Evolutionary conservation across 1,140 invertebrate species (phyloP).

Genomic region (Zophobas morio): DNA sequence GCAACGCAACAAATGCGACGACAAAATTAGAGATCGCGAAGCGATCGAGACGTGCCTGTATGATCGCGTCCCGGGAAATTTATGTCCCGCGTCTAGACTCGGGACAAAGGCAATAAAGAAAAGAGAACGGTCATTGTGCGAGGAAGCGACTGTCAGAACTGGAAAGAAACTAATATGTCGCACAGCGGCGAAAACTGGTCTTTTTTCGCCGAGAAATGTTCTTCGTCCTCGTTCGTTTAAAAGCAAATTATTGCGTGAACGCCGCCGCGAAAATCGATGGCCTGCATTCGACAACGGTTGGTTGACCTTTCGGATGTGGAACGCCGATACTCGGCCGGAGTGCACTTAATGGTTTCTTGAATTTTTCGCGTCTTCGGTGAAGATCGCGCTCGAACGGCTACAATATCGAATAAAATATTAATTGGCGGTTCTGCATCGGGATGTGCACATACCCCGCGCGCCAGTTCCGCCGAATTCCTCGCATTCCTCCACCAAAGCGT

Average conservation of each 20-base stretch:
- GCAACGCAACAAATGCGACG: no score
- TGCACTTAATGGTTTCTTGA: conserved; percentile 6
- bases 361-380: neutral
- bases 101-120: conserved; percentile 46
- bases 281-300: conserved; percentile 30
- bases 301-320: conserved; percentile 7
- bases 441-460: no score
- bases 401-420: no score
- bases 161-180: conserved; percentile 43
- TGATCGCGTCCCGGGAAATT: conserved; percentile 23
- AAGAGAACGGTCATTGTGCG: conserved; percentile 36
- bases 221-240: neutral
- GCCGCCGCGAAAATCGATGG: conserved; percentile 16
- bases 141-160: conserved; percentile 43
- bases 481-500: no score
- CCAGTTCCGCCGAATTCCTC: no score
- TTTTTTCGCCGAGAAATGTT: neutral
- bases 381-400: neutral
- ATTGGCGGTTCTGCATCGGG: no score
- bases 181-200: conserved; percentile 15
- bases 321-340: neutral
- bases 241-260: conserved; percentile 24
- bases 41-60: conserved; percentile 6
- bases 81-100: conserved; percentile 34
- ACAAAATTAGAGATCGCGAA: no score